Conservation (phyloP, 2,888 invertebrate genomes). For the Dryadula phaetusa region DNA sequence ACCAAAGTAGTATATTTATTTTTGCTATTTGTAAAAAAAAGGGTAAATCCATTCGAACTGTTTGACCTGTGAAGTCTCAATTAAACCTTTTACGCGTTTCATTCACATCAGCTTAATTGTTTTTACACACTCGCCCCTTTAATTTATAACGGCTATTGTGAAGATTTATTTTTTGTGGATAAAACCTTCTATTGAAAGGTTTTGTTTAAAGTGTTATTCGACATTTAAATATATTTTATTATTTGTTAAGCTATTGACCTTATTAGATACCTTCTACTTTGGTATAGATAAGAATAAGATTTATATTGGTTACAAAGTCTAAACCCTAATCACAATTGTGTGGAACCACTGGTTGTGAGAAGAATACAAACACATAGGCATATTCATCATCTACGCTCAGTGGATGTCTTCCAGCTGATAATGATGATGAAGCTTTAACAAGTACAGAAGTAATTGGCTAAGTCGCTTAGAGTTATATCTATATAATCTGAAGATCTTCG, state of each 20-base stretch:
- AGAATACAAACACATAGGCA: too few relatives aligned
- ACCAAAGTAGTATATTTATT: constrained; percentile 7
- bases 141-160: constrained; percentile 27
- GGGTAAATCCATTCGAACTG: constrained; percentile 4
- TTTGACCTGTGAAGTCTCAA: constrained; percentile 27
- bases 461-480: too few relatives aligned
- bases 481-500: too few relatives aligned
- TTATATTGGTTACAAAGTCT: too few relatives aligned
- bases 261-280: too few relatives aligned
- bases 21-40: neutral
- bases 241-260: neutral
- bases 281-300: too few relatives aligned
- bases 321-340: too few relatives aligned
- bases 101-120: constrained; percentile 28
- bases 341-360: too few relatives aligned
- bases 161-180: constrained; percentile 21
- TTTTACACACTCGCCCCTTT: constrained; percentile 21
- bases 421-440: too few relatives aligned
- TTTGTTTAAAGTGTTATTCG: neutral
- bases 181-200: constrained; percentile 17
- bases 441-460: too few relatives aligned
- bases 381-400: too few relatives aligned
- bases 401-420: too few relatives aligned
- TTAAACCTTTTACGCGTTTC: constrained; percentile 26
- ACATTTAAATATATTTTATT: neutral